A percentile compares a stretch with the other conserved stretches of the same genome.
These are phyloP conservation scores for Stichodactyla mertensii DNA, from an alignment of 64 coral and sea anemone genomes.

Conservation along the genomic window DNA sequence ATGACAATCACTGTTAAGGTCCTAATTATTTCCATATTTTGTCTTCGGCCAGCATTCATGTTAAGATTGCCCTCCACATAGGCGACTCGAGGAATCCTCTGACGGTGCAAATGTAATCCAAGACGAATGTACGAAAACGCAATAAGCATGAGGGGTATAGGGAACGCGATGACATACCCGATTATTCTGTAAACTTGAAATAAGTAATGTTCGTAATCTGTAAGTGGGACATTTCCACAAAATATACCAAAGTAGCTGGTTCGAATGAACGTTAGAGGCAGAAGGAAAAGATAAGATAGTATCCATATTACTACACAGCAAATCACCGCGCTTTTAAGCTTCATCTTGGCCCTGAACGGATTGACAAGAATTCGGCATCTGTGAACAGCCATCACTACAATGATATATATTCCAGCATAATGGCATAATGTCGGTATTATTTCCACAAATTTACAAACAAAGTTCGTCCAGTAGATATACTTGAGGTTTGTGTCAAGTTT, in stretches of 20 bases:
- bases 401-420: neutral
- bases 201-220: neutral
- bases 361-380: neutral
- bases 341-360: neutral
- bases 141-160: neutral
- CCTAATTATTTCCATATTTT: neutral
- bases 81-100: neutral
- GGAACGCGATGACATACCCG: neutral
- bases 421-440: neutral
- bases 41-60: neutral
- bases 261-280: neutral
- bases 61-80: neutral
- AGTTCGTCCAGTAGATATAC: neutral
- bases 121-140: neutral
- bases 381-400: neutral
- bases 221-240: neutral
- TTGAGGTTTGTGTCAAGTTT: neutral
- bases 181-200: neutral
- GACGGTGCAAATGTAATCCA: neutral
- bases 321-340: neutral
- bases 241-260: neutral
- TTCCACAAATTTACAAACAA: constrained; percentile 1
- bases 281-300: neutral
- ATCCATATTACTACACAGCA: neutral
- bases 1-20: neutral